phyloP scores from a whole-genome alignment of 2,888 invertebrate genomes.

The Xylophagus ater region DNA sequence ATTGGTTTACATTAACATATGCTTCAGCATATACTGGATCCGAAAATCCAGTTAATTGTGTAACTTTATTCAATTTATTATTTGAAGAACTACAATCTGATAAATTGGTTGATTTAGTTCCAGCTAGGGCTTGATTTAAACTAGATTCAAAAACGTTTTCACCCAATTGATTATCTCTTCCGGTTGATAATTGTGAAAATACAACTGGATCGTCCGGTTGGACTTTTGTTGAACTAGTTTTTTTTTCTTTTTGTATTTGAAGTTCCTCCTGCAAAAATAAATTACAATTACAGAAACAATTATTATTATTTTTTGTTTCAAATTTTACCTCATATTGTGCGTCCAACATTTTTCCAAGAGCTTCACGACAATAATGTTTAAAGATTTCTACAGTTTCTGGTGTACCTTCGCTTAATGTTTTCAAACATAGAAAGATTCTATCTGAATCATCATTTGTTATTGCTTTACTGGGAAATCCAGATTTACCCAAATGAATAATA shows the following conservation, averaged over 20 bases:
- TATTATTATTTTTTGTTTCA: conserved; percentile 16
- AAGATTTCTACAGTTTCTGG: conserved; percentile 59
- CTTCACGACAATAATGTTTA: conserved; percentile 59
- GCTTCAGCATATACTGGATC: conserved; percentile 99
- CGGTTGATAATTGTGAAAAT: conserved; percentile 64
- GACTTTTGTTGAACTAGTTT: conserved; percentile 52
- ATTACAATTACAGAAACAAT: not conserved
- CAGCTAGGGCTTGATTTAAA: conserved; percentile 77
- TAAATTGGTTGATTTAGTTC: conserved; percentile 38
- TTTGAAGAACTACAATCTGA: conserved; percentile 45
- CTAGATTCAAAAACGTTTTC: conserved; percentile 87
- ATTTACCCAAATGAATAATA: conserved; percentile 76
- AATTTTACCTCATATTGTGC: conserved; percentile 66
- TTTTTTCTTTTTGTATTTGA: conserved; percentile 48
- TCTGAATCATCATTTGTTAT: conserved; percentile 96
- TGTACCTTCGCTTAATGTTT: conserved; percentile 58
- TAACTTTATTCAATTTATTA: conserved; percentile 63
- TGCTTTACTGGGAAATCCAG: conserved; percentile 55
- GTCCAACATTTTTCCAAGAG: conserved; percentile 71
- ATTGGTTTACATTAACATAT: conserved; percentile 98
- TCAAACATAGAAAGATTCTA: conserved; percentile 71
- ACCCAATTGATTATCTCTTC: conserved; percentile 47
- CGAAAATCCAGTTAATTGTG: conserved; percentile 96
- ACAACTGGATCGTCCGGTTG: conserved; percentile 78
- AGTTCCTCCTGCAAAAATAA: conserved; percentile 29